A percentile compares a stretch with the other conserved stretches of the same genome.
phyloP scores from a whole-genome alignment of 2,113 vertebrate species.

The Gymnorhina tibicen region DNA sequence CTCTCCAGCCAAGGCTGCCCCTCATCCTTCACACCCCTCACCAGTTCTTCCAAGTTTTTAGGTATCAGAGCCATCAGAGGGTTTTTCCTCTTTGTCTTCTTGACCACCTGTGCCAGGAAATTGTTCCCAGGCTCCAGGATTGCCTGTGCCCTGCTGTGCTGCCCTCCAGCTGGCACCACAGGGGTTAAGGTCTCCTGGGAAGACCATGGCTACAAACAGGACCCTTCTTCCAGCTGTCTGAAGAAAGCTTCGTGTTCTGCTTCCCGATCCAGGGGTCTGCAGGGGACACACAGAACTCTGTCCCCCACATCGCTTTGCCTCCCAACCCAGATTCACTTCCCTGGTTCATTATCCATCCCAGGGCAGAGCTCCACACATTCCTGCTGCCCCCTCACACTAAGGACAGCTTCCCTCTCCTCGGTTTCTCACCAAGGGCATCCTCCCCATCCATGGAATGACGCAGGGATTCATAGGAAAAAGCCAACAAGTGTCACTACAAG shows the following conservation, averaged over 20 bases:
- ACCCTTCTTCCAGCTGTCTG: neutral
- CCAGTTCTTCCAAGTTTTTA: neutral
- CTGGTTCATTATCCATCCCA: neutral
- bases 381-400: neutral
- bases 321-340: neutral
- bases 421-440: neutral
- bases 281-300: neutral
- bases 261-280: accelerated
- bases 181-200: neutral
- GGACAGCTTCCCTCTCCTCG: neutral
- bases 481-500: neutral
- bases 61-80: neutral
- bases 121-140: neutral
- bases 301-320: neutral
- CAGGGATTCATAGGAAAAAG: neutral
- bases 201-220: neutral
- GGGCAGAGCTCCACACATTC: neutral
- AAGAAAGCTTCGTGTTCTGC: neutral
- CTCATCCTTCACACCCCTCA: neutral
- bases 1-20: neutral
- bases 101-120: neutral
- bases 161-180: neutral
- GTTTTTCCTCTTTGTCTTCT: neutral
- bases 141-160: neutral
- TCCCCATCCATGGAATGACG: neutral